Evolutionary conservation across 2,888 invertebrate genomes (phyloP).

Genomic region (Scelioninae gen. 1): DNA sequence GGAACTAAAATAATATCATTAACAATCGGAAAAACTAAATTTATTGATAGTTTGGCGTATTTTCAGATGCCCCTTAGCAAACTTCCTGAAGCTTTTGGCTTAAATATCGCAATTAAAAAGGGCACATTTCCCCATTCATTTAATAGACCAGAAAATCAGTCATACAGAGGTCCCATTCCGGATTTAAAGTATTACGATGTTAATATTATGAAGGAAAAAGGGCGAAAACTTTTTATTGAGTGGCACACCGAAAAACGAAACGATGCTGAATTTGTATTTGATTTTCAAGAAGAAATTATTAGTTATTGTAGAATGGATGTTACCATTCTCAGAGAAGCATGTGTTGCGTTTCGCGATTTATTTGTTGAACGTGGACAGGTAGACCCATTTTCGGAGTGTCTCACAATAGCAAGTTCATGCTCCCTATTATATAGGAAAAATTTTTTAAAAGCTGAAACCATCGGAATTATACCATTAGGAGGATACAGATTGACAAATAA

Average conservation of each 20-base stretch:
- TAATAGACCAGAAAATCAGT: background rate
- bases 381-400: background rate
- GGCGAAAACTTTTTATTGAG: slow-evolving; percentile 38
- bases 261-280: slow-evolving; percentile 42
- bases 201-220: background rate
- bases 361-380: slow-evolving; percentile 48
- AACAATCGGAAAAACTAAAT: slow-evolving; percentile 9
- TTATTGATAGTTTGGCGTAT: slow-evolving; percentile 3
- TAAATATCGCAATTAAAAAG: background rate
- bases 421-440: background rate
- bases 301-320: slow-evolving; percentile 71
- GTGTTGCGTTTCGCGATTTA: slow-evolving; percentile 66
- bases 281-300: slow-evolving; percentile 68
- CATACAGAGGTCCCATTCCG: background rate
- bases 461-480: background rate
- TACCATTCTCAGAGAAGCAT: slow-evolving; percentile 67
- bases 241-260: slow-evolving; percentile 16
- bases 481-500: background rate
- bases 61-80: slow-evolving; percentile 1
- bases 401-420: background rate
- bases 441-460: background rate
- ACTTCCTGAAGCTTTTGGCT: background rate
- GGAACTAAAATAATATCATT: slow-evolving; percentile 9
- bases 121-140: background rate
- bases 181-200: background rate